A percentile compares a stretch with the other conserved stretches of the same genome.
These are phyloP conservation scores for Diarsia brunnea DNA, from an alignment of 2,888 invertebrate genomes.

Conservation along the genomic window DNA sequence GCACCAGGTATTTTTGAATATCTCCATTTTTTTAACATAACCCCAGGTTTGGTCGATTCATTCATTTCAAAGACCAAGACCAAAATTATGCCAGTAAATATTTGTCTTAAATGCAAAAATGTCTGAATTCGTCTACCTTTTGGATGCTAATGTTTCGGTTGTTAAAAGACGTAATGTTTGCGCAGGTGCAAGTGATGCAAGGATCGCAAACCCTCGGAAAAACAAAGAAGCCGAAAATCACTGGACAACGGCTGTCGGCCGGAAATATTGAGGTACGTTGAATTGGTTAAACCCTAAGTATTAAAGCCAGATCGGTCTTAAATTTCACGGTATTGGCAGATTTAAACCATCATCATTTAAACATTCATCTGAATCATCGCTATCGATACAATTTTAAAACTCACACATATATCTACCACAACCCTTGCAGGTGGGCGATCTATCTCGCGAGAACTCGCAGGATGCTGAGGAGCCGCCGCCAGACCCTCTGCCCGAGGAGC, in stretches of 20 bases:
- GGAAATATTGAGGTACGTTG: constrained; percentile 93
- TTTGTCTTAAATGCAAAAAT: neutral
- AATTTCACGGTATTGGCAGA: neutral
- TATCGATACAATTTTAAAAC: neutral
- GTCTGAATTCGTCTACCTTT: neutral
- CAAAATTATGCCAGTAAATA: neutral
- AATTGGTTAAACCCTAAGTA: neutral
- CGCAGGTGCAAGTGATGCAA: constrained; percentile 92
- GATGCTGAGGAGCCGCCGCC: constrained; percentile 91
- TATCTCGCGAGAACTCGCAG: constrained; percentile 93
- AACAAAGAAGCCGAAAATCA: constrained; percentile 95
- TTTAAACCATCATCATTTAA: neutral
- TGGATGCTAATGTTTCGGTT: constrained; percentile 12
- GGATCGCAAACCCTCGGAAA: constrained; percentile 96
- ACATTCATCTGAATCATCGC: neutral
- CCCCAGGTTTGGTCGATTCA: neutral
- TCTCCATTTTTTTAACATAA: neutral
- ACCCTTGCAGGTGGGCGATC: constrained; percentile 91
- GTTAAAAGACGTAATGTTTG: constrained; percentile 39
- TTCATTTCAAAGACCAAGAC: neutral
- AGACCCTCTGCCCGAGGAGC: constrained; percentile 80
- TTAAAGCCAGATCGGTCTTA: neutral
- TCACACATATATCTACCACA: constrained; percentile 2
- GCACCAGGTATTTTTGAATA: constrained; percentile 87
- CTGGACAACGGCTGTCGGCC: constrained; percentile 95